Base-by-base conservation (phyloP, 2,888 invertebrate species). In the Camptogramma bilineatum region DNA sequence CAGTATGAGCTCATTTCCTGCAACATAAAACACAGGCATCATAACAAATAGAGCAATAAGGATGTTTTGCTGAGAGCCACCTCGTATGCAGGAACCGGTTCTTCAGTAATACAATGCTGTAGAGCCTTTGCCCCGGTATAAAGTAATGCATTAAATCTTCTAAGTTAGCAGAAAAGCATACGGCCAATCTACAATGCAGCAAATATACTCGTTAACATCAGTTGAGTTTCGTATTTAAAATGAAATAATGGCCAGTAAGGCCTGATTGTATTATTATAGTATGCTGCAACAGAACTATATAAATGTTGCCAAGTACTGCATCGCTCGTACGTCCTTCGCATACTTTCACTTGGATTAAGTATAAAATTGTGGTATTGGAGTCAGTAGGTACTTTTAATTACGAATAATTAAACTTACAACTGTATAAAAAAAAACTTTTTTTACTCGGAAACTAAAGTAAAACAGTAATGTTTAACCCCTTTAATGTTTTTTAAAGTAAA, bases 41-140 rank as follows among this genome's bases (percentile, higher is more conserved):
- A 83, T 80, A 84, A 83, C 83, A 85, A 87, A 86, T 85, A 85
- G 81, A 84, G 86, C 84, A 85, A 83, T 84, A 81, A 83, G 81
- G 73, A 75, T 72, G 79, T 78, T 79, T 77, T 73, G 75, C 75
- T 74, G 79, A 69, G 81, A 73, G 78, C 82, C 80, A 78, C 80
- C 82, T 82, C 80, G 79, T 80, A 77, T 83, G 83, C 81, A 82
- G 79, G 75, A 88, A 86, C 87, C 81, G 83, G 86, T 87, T 86
- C 77, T 74, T 73, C 76, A 75, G 78, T 81, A 78, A 84, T 82
- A 84, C 85, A 85, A 83, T 81, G 77, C 80, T 78, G 75, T 75
- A 75, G 73, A 74, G 73, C 73, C 75, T 74, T 64, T 58, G 61
- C 55, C 28, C 58, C 18, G 7, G 54, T 57, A 16, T n/a, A 18